Percentiles rank a stretch among this genome's conserved stretches.
phyloP scores from a whole-genome alignment of 2,113 vertebrate genomes.

The Macrotis lagotis region DNA sequence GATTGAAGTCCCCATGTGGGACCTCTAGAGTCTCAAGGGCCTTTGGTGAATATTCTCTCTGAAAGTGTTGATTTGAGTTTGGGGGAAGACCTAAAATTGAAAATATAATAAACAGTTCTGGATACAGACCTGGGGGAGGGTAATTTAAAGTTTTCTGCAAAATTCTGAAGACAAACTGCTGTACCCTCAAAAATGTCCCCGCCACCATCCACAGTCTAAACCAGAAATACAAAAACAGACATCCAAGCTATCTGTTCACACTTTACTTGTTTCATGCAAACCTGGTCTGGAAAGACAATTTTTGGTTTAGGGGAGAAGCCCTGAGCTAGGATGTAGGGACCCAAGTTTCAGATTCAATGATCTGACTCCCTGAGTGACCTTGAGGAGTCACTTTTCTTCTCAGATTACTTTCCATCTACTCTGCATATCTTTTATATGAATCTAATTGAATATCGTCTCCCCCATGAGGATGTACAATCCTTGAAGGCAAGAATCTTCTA shows the following conservation, averaged over 20 bases:
- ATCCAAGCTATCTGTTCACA: not conserved
- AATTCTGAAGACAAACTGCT: slow-evolving; percentile 89
- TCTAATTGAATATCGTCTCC: too few species aligned
- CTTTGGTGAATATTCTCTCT: not conserved
- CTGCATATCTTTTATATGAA: too few species aligned
- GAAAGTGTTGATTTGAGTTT: not conserved
- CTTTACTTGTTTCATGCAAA: not conserved
- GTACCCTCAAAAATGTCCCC: slow-evolving; percentile 90
- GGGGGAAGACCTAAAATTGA: not conserved
- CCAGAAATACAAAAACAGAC: not conserved
- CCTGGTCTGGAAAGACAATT: not conserved
- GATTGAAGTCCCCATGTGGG: not conserved
- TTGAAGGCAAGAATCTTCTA: not conserved
- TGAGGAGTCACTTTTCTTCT: not conserved
- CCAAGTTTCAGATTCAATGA: not conserved
- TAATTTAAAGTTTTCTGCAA: slow-evolving; percentile 92
- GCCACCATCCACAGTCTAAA: slow-evolving; percentile 80
- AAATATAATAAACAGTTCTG: not conserved
- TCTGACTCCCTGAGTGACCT: not conserved
- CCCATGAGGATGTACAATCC: too few species aligned
- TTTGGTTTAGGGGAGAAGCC: not conserved
- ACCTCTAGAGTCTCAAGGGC: not conserved
- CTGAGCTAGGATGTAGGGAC: not conserved
- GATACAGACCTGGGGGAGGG: not conserved
- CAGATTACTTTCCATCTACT: not conserved